Percentiles rank a stretch among this genome's conserved stretches.
phyloP scores from a whole-genome alignment of 2,113 vertebrate genomes.

The Stictonetta naevosa region DNA sequence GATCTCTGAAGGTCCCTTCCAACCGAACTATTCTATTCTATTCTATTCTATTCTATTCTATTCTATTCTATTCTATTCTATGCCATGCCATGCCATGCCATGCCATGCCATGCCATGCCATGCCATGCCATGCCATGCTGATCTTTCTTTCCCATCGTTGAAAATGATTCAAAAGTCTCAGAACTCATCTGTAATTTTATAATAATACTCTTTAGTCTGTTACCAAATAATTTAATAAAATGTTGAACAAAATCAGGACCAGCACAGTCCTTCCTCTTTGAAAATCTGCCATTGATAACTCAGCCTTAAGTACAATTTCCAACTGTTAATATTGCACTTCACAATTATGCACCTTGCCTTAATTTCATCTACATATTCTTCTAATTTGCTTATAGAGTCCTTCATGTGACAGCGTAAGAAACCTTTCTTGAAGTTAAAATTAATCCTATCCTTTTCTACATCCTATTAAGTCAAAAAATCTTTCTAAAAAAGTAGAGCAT shows the following conservation, averaged over 20 bases:
- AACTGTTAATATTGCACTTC: background rate
- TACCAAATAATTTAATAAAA: background rate
- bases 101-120: background rate
- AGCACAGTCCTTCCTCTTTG: background rate
- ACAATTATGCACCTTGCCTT: background rate
- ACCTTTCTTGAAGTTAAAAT: slow-evolving; percentile 47
- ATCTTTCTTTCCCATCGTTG: background rate
- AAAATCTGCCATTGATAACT: background rate
- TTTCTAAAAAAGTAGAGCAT: slow-evolving; percentile 40
- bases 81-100: background rate
- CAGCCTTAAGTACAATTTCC: background rate
- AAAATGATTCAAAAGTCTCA: background rate
- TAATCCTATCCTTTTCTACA: slow-evolving; percentile 14
- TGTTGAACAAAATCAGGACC: background rate
- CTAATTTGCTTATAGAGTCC: slow-evolving; percentile 7
- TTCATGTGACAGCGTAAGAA: slow-evolving; percentile 21
- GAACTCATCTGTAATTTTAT: background rate
- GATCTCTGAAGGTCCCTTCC: background rate
- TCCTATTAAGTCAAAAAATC: slow-evolving; percentile 2
- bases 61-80: background rate
- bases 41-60: background rate
- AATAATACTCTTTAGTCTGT: background rate
- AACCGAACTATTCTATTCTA: background rate
- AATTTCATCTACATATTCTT: slow-evolving; percentile 10
- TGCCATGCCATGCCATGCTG: background rate